A percentile compares a stretch with the other conserved stretches of the same genome.
phyloP scores from a whole-genome alignment of 2,888 invertebrate species.

The Callyntrura guangdongensis region DNA sequence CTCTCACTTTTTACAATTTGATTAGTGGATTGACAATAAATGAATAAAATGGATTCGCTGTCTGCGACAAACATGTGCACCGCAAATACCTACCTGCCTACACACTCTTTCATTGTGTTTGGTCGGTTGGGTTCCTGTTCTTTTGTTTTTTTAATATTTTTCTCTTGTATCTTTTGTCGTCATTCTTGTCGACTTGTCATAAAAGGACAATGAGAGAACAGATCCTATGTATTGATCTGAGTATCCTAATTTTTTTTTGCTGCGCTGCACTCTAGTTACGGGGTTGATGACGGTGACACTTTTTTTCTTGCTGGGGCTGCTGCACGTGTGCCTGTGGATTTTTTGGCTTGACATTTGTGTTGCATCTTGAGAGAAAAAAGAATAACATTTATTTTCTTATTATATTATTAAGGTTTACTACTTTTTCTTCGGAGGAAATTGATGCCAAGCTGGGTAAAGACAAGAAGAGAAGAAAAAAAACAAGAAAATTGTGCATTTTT shows the following conservation, averaged over 20 bases:
- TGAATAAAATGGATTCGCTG: neutral
- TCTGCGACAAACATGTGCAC: neutral
- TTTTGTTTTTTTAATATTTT: conserved; percentile 1
- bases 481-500: neutral
- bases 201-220: conserved; percentile 25
- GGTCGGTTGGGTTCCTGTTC: neutral
- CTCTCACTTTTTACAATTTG: conserved; percentile 29
- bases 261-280: neutral
- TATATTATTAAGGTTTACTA: neutral
- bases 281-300: conserved; percentile 31
- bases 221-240: conserved; percentile 1
- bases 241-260: neutral
- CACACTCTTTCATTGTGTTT: conserved; percentile 3
- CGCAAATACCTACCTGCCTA: neutral
- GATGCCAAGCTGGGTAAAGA: neutral
- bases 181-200: conserved; percentile 3
- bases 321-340: conserved; percentile 17
- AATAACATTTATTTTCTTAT: neutral
- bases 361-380: neutral
- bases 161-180: neutral
- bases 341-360: neutral
- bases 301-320: neutral
- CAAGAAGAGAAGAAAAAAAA: neutral
- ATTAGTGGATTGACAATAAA: conserved; percentile 13
- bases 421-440: neutral